Conservation (phyloP, 2,888 invertebrate genomes). For the Adineta ricciae region DNA sequence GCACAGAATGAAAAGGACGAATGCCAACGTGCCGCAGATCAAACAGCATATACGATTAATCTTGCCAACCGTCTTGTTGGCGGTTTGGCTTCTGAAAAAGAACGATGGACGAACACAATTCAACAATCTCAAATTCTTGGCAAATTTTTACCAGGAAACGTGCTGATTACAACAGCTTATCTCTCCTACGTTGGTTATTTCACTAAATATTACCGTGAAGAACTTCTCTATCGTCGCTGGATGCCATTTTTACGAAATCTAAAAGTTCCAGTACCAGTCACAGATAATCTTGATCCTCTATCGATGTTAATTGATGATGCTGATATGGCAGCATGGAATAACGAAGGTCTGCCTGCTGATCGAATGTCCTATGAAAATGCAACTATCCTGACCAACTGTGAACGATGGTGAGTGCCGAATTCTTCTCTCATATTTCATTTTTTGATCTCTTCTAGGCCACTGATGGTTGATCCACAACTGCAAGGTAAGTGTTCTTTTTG, state of each 20-base stretch:
- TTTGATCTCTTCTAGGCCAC: constrained; percentile 21
- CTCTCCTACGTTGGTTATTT: constrained; percentile 37
- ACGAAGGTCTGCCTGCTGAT: constrained; percentile 81
- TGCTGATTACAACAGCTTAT: constrained; percentile 35
- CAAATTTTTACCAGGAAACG: constrained; percentile 35
- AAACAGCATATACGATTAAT: constrained; percentile 36
- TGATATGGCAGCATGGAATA: constrained; percentile 86
- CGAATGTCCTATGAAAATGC: constrained; percentile 35
- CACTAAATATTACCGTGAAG: constrained; percentile 35
- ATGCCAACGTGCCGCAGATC: constrained; percentile 58
- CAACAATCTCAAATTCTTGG: constrained; percentile 25
- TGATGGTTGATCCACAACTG: constrained; percentile 36
- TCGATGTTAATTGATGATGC: constrained; percentile 73
- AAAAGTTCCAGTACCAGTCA: constrained; percentile 23
- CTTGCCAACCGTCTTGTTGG: constrained; percentile 36
- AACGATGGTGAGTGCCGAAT: constrained; percentile 33
- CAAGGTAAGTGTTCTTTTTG: constrained; percentile 30
- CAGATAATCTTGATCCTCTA: constrained; percentile 24
- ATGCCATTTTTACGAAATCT: constrained; percentile 24
- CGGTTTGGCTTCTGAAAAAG: constrained; percentile 36
- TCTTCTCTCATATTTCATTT: neutral
- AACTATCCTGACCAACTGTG: constrained; percentile 35
- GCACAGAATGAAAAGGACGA: constrained; percentile 73
- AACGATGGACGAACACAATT: constrained; percentile 56
- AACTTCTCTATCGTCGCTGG: constrained; percentile 34